Percentiles rank a stretch among this genome's conserved stretches.
Evolutionary conservation across 2,797 vertebrate genomes (phyloP).

Genomic region (Antennarius maculatus): DNA sequence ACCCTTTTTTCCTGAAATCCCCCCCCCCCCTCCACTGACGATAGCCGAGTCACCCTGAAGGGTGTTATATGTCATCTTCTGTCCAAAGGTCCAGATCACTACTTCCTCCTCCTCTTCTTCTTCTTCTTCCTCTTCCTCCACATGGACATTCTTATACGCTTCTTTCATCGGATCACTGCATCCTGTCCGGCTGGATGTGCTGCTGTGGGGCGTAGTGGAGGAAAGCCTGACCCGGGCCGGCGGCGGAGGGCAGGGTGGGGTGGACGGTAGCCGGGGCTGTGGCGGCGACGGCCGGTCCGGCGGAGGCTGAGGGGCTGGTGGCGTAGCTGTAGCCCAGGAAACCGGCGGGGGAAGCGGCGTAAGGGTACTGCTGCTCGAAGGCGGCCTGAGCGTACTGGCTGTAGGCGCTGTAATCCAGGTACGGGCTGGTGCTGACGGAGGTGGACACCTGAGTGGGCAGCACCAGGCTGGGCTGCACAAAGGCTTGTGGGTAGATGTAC

Average conservation of each 20-base stretch:
- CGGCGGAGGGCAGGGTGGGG: conserved; percentile 74
- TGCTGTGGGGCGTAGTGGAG: conserved; percentile 91
- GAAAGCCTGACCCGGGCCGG: conserved; percentile 79
- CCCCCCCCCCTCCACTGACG: conserved; percentile 19
- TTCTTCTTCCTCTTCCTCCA: background rate
- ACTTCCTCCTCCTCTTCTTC: background rate
- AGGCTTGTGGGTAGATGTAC: conserved; percentile 91
- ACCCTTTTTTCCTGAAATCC: conserved; percentile 72
- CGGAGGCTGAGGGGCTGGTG: conserved; percentile 70
- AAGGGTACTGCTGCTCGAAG: conserved; percentile 93
- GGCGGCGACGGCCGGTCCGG: conserved; percentile 64
- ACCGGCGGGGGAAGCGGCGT: conserved; percentile 87
- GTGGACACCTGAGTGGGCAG: conserved; percentile 88
- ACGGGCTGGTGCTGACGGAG: conserved; percentile 86
- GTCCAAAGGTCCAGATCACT: conserved; percentile 14
- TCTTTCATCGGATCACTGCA: conserved; percentile 83
- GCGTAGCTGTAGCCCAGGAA: conserved; percentile 88
- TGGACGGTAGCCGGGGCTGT: conserved; percentile 78
- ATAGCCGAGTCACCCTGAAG: conserved; percentile 33
- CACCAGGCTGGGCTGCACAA: conserved; percentile 91
- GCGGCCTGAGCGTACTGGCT: conserved; percentile 89
- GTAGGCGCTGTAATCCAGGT: conserved; percentile 90
- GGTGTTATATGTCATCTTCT: conserved; percentile 48
- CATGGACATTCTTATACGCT: background rate
- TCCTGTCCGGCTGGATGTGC: conserved; percentile 91